phyloP scores from a whole-genome alignment of 2,797 vertebrate genomes.

The Aldrovandia affinis region DNA sequence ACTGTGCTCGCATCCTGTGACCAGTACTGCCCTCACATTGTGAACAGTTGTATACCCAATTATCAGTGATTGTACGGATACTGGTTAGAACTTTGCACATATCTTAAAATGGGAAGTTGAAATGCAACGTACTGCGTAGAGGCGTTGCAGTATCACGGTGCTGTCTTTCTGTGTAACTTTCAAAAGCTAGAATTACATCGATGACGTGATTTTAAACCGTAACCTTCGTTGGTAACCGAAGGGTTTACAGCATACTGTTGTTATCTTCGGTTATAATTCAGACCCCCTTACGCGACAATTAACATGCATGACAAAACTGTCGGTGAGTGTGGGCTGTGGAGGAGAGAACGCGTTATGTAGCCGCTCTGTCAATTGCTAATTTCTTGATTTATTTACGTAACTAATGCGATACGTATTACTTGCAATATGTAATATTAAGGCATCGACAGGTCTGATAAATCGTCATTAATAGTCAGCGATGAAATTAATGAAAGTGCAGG shows the following conservation, averaged over 20 bases:
- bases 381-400: background rate
- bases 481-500: slow-evolving; percentile 6
- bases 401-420: background rate
- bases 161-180: slow-evolving; percentile 2
- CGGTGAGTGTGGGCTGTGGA: background rate
- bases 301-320: background rate
- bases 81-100: background rate
- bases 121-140: background rate
- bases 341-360: background rate
- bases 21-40: no score
- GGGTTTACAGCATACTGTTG: background rate
- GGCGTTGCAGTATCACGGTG: background rate
- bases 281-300: background rate
- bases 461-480: background rate
- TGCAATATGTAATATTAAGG: background rate
- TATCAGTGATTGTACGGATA: no score
- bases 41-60: no score
- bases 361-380: background rate
- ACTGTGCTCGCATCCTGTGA: no score
- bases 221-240: no score
- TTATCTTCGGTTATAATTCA: background rate
- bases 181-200: background rate
- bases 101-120: background rate
- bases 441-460: background rate
- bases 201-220: background rate